Percentiles rank a stretch among this genome's conserved stretches.
These are phyloP conservation scores for Nasonia vitripennis DNA, from an alignment of 1,140 invertebrate species.

Conservation along the genomic window DNA sequence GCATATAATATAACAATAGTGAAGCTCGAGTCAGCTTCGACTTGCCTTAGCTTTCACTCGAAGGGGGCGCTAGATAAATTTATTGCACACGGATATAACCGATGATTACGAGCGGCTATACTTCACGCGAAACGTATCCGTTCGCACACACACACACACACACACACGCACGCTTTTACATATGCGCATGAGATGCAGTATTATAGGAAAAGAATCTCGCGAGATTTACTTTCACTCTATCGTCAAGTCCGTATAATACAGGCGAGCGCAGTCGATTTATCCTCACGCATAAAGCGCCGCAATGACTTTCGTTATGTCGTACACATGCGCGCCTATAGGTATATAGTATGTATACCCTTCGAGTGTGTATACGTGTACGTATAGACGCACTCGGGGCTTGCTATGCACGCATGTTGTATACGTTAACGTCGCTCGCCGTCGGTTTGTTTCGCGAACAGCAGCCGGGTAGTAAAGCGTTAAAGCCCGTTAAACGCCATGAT, in stretches of 20 bases:
- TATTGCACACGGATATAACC: constrained; percentile 42
- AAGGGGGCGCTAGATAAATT: constrained; percentile 44
- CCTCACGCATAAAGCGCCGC: constrained; percentile 17
- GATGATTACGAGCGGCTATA: constrained; percentile 26
- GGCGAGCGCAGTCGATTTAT: constrained; percentile 44
- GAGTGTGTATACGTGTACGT: not conserved
- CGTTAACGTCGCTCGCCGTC: not conserved
- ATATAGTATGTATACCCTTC: too few relatives aligned
- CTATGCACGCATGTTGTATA: not conserved
- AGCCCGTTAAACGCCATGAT: constrained; percentile 48
- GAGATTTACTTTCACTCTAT: constrained; percentile 50
- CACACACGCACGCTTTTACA: not conserved
- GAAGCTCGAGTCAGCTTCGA: not conserved
- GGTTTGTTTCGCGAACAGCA: constrained; percentile 14
- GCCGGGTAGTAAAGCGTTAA: not conserved
- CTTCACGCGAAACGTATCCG: not conserved
- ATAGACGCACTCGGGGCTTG: not conserved
- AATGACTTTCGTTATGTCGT: not conserved
- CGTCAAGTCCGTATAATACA: constrained; percentile 13
- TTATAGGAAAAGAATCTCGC: not conserved
- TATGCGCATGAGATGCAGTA: too few relatives aligned
- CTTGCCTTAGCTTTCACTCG: constrained; percentile 36
- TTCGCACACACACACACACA: not conserved
- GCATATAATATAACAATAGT: too few relatives aligned
- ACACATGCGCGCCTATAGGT: too few relatives aligned